Conservation (phyloP, 2,113 vertebrate genomes). For the Anser brachyrhynchus region DNA sequence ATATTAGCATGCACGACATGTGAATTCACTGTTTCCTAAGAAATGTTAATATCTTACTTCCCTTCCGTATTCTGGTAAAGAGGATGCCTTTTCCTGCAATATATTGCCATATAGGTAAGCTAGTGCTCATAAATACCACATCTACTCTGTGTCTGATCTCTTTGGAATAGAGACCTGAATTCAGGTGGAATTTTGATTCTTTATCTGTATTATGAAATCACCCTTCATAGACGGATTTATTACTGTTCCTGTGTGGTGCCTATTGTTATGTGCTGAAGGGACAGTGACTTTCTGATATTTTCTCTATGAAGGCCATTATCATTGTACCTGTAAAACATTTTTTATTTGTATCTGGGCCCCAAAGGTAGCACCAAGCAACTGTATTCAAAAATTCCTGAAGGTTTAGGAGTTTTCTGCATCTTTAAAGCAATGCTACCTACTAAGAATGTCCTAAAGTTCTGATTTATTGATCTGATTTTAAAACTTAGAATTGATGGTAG, state of each 20-base stretch:
- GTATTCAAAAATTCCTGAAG: not conserved
- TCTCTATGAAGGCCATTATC: not conserved
- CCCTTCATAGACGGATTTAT: not conserved
- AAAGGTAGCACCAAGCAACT: not conserved
- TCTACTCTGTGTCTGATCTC: too few relatives aligned
- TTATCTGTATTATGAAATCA: not conserved
- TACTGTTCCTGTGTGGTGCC: not conserved
- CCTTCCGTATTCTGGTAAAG: not conserved
- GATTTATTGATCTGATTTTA: constrained; percentile 7
- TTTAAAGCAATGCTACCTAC: not conserved
- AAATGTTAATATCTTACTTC: not conserved
- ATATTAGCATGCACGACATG: not conserved
- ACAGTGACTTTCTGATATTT: not conserved
- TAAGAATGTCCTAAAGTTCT: constrained; percentile 20
- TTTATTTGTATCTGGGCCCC: not conserved
- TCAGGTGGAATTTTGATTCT: not conserved
- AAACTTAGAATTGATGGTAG: not conserved
- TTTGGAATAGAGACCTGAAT: not conserved
- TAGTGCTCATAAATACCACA: rapidly evolving
- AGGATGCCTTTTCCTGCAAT: not conserved
- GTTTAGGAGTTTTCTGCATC: not conserved
- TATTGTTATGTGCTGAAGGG: not conserved
- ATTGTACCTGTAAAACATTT: not conserved
- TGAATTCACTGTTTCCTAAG: not conserved
- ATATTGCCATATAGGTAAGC: not conserved